These are phyloP conservation scores for Eremophila alpestris DNA, from an alignment of 2,797 vertebrate genomes.

Conservation along the genomic window DNA sequence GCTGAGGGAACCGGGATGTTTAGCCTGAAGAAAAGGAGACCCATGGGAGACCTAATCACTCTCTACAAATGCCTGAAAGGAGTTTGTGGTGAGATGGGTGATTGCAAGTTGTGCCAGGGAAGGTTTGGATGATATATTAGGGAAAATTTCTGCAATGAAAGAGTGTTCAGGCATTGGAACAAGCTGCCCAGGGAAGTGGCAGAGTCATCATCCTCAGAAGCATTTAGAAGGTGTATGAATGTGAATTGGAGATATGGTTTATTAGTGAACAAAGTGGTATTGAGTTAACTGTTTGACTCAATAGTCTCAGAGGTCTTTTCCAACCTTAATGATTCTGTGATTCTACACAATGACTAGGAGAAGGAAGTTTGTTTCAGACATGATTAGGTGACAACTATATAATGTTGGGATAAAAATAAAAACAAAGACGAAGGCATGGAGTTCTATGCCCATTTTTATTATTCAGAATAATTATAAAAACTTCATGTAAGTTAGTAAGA, in stretches of 20 bases:
- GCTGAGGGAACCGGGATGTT: not conserved
- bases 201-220: not conserved
- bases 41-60: too few relatives aligned
- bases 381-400: not conserved
- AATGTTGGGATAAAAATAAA: not conserved
- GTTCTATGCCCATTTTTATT: not conserved
- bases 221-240: accelerated
- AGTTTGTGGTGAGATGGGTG: not conserved
- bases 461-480: not conserved
- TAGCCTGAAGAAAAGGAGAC: not conserved
- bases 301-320: not conserved
- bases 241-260: not conserved
- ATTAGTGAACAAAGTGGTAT: not conserved
- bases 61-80: not conserved
- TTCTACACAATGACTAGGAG: not conserved
- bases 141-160: not conserved
- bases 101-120: not conserved
- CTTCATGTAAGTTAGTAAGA: not conserved
- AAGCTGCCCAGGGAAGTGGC: not conserved
- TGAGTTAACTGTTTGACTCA: not conserved
- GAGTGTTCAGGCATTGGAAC: not conserved
- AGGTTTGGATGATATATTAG: not conserved
- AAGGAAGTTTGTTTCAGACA: not conserved
- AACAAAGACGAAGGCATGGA: not conserved
- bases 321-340: not conserved